Evolutionary conservation across 2,888 invertebrate species (phyloP).

Genomic region (Drosophila meridiana): DNA sequence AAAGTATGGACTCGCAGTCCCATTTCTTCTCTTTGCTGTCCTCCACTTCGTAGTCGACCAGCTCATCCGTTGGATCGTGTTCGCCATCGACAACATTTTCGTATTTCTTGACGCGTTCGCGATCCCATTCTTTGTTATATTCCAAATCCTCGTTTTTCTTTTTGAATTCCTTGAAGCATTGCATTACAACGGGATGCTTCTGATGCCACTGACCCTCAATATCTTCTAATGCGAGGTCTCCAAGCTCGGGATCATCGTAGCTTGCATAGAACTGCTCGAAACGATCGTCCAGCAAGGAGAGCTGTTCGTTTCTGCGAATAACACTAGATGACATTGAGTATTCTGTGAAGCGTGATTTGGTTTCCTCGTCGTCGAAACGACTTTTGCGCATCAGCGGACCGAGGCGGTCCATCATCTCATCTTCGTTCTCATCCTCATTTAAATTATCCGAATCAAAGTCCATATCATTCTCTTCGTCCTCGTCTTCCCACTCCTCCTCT

Average conservation of each 20-base stretch:
- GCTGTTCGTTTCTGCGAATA: slow-evolving; percentile 92
- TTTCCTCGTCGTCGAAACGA: slow-evolving; percentile 88
- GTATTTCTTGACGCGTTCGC: slow-evolving; percentile 83
- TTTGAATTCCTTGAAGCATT: slow-evolving; percentile 91
- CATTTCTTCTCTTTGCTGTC: slow-evolving; percentile 89
- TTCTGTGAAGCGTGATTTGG: slow-evolving; percentile 94
- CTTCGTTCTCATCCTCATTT: slow-evolving; percentile 85
- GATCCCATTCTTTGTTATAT: slow-evolving; percentile 87
- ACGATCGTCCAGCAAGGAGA: slow-evolving; percentile 92
- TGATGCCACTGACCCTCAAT: slow-evolving; percentile 89
- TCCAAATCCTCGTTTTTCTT: slow-evolving; percentile 86
- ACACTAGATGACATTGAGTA: slow-evolving; percentile 98
- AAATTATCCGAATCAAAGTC: slow-evolving; percentile 78
- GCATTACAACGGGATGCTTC: slow-evolving; percentile 88
- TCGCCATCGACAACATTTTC: slow-evolving; percentile 83
- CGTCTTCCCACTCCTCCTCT: slow-evolving; percentile 65
- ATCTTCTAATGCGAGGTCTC: slow-evolving; percentile 95
- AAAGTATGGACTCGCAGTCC: slow-evolving; percentile 96
- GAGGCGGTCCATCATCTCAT: slow-evolving; percentile 84
- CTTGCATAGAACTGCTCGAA: slow-evolving; percentile 94
- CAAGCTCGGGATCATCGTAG: slow-evolving; percentile 95
- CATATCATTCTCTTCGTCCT: slow-evolving; percentile 65
- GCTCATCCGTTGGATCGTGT: slow-evolving; percentile 86
- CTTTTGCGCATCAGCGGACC: slow-evolving; percentile 85
- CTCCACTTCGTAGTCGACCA: slow-evolving; percentile 87